Conservation (phyloP, 2,797 vertebrate species). For the Myotis myotis region DNA sequence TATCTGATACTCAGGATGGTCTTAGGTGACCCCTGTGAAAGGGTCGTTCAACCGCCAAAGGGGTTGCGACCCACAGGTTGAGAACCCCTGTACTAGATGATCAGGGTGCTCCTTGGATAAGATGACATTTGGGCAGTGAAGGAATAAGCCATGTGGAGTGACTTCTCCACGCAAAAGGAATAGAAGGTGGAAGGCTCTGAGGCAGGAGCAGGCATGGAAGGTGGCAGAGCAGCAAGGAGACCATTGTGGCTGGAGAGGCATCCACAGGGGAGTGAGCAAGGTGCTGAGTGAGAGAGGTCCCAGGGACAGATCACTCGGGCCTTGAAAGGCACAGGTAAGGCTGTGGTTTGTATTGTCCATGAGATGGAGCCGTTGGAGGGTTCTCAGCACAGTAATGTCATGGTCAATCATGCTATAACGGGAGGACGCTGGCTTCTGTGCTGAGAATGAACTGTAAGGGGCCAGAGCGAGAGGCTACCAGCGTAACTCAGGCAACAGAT, state of each 20-base stretch:
- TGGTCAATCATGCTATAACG: background rate
- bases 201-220: background rate
- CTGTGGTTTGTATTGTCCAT: background rate
- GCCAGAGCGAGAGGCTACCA: background rate
- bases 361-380: background rate
- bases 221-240: background rate
- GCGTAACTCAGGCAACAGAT: background rate
- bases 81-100: background rate
- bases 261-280: background rate
- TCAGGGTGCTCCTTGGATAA: background rate
- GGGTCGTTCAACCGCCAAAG: too few species aligned
- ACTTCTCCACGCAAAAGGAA: background rate
- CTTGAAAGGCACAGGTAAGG: background rate
- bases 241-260: background rate
- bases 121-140: background rate
- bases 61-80: too few species aligned
- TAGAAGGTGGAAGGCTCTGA: background rate
- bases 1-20: too few species aligned
- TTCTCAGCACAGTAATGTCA: background rate
- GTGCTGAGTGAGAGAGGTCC: background rate
- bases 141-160: background rate
- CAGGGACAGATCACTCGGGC: background rate
- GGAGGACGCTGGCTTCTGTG: background rate
- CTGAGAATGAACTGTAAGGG: background rate
- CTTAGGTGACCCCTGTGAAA: too few species aligned